phyloP scores from a whole-genome alignment of 2,888 invertebrate genomes.

The Hipparchia semele region DNA sequence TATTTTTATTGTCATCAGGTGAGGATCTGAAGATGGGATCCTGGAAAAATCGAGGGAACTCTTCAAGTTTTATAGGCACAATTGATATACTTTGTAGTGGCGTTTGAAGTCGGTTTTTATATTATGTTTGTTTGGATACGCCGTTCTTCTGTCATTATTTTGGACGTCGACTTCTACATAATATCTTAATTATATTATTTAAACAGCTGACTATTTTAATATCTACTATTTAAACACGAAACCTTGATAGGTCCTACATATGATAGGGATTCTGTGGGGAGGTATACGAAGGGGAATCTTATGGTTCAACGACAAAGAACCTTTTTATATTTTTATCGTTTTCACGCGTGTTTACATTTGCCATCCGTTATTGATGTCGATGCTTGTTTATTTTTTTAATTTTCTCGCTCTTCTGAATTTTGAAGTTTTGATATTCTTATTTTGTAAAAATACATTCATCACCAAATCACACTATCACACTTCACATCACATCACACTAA shows the following conservation, averaged over 20 bases:
- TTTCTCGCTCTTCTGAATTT: background rate
- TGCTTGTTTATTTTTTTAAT: background rate
- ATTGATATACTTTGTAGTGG: no score
- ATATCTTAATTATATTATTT: background rate
- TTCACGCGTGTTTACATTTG: slow-evolving; percentile 14
- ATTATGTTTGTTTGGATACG: no score
- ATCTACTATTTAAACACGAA: background rate
- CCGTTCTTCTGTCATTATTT: no score
- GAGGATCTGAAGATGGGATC: no score
- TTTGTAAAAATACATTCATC: background rate
- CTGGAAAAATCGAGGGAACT: no score
- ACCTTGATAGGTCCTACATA: background rate
- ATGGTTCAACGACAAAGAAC: slow-evolving; percentile 2
- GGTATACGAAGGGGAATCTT: slow-evolving; percentile 1
- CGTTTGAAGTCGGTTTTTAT: no score
- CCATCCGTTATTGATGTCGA: slow-evolving; percentile 5
- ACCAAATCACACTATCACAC: no score
- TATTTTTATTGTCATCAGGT: no score
- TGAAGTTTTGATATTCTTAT: background rate
- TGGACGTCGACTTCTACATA: no score
- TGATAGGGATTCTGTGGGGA: background rate
- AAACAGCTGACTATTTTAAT: background rate
- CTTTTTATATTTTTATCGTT: slow-evolving; percentile 8
- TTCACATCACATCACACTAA: no score
- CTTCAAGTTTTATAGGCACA: no score